phyloP scores from a whole-genome alignment of 2,797 vertebrate genomes.

The Acipenser oxyrinchus region DNA sequence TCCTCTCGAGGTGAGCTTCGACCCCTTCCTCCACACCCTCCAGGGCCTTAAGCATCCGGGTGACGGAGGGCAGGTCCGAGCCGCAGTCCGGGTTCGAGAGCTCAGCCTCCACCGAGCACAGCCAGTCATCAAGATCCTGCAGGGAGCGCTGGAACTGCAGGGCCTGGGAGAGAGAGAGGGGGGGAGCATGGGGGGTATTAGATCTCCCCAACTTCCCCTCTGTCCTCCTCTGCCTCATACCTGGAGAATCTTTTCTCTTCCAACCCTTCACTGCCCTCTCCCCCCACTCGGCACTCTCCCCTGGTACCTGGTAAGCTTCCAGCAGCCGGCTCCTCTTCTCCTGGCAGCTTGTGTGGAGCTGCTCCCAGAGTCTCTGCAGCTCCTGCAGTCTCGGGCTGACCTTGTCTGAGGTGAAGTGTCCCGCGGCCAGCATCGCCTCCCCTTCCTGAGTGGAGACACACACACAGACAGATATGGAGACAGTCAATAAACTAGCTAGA shows the following conservation, averaged over 20 bases:
- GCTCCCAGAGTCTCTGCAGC: constrained; percentile 65
- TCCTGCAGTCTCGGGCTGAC: constrained; percentile 62
- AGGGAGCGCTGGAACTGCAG: constrained; percentile 62
- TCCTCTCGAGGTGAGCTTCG: constrained; percentile 47
- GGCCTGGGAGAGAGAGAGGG: constrained; percentile 47
- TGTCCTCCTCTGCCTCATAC: too few relatives aligned
- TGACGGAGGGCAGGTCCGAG: constrained; percentile 56
- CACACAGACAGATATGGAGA: too few relatives aligned
- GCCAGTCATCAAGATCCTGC: constrained; percentile 67
- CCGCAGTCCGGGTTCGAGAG: constrained; percentile 47
- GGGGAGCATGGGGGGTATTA: constrained; percentile 1
- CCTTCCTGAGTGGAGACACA: constrained; percentile 59
- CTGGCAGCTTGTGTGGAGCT: constrained; percentile 62
- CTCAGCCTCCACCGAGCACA: constrained; percentile 60
- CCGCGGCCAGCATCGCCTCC: constrained; percentile 57
- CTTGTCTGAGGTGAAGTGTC: constrained; percentile 48
- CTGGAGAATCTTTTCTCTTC: too few relatives aligned
- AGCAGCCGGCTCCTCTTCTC: constrained; percentile 64
- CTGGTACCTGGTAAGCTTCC: constrained; percentile 67
- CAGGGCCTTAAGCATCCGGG: constrained; percentile 62
- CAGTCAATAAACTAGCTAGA: too few relatives aligned
- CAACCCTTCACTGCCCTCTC: too few relatives aligned
- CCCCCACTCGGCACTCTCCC: too few relatives aligned
- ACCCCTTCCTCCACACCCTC: constrained; percentile 70
- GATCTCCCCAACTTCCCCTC: neutral